phyloP scores from a whole-genome alignment of 2,888 invertebrate species.

The Drosophila mayaguana region DNA sequence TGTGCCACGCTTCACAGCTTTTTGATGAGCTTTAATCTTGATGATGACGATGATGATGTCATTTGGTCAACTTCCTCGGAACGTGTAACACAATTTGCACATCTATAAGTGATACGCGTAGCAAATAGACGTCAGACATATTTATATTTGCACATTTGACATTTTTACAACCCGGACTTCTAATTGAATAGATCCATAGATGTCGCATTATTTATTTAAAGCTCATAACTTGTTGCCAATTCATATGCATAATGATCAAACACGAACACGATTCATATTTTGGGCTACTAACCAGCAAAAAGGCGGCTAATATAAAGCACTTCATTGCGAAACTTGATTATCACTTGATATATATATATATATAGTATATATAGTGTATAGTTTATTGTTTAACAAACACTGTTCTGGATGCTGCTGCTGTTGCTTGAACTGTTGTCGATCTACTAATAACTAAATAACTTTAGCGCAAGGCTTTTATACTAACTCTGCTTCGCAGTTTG shows the following conservation, averaged over 20 bases:
- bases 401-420: constrained; percentile 42
- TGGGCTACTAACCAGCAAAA: constrained; percentile 79
- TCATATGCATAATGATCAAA: constrained; percentile 31
- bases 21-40: constrained; percentile 15
- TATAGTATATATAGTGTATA: constrained; percentile 12
- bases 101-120: constrained; percentile 8
- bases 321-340: constrained; percentile 67
- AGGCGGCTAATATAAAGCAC: constrained; percentile 75
- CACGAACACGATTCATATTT: constrained; percentile 13
- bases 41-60: constrained; percentile 67
- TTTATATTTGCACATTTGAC: constrained; percentile 65
- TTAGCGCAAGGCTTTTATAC: constrained; percentile 66
- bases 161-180: constrained; percentile 74
- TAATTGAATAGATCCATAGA: constrained; percentile 45
- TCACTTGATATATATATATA: constrained; percentile 18
- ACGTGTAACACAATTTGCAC: constrained; percentile 46
- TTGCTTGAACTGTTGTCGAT: constrained; percentile 36
- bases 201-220: constrained; percentile 33
- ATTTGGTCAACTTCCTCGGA: constrained; percentile 34
- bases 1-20: constrained; percentile 43
- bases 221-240: constrained; percentile 36
- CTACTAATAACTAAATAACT: constrained; percentile 69
- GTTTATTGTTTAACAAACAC: constrained; percentile 40
- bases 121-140: not conserved
- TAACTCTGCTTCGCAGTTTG: constrained; percentile 54